phyloP scores from a whole-genome alignment of 2,113 vertebrate genomes.

The Mirza zaza region DNA sequence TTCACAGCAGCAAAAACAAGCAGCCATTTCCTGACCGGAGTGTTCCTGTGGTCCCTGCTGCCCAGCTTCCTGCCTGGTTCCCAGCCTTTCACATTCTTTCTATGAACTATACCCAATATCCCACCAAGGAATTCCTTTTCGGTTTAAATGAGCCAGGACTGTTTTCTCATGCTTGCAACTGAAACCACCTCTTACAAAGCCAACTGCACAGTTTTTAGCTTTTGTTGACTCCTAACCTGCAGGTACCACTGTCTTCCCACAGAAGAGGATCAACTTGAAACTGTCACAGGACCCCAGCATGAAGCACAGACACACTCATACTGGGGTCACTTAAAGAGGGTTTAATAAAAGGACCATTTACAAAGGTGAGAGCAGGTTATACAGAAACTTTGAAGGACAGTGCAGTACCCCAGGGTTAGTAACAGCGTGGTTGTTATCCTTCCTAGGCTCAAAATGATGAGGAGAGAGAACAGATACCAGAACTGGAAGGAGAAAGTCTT shows the following conservation, averaged over 20 bases:
- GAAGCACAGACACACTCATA: neutral
- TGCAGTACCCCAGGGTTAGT: neutral
- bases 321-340: neutral
- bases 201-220: neutral
- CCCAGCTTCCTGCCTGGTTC: neutral
- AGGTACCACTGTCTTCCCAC: neutral
- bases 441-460: neutral
- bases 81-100: constrained; percentile 14
- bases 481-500: neutral
- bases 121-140: neutral
- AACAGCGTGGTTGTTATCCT: neutral
- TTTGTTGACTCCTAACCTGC: neutral
- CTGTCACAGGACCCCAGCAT: neutral
- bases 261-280: neutral
- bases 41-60: neutral
- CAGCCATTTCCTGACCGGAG: neutral
- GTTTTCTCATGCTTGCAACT: neutral
- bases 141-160: constrained; percentile 1
- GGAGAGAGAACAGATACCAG: neutral
- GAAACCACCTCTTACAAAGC: neutral
- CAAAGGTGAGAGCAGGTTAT: neutral
- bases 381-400: neutral
- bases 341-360: neutral
- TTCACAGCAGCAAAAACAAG: neutral
- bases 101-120: neutral